Evolutionary conservation across 2,113 vertebrate genomes (phyloP).

Genomic region (Edolisoma coerulescens): DNA sequence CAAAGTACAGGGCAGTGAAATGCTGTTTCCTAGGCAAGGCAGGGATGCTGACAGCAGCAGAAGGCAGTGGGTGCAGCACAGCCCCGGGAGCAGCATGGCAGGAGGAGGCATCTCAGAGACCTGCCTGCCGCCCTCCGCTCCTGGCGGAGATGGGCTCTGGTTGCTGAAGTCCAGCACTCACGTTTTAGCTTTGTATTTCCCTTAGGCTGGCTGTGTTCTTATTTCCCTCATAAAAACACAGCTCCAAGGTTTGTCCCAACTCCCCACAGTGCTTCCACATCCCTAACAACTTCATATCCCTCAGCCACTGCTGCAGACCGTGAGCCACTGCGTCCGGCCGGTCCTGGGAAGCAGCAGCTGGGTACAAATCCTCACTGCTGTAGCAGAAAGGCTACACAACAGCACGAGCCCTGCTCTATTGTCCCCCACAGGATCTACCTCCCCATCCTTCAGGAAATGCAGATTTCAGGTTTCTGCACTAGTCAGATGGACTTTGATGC

Average conservation of each 20-base stretch:
- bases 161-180: neutral
- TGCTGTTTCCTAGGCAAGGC: neutral
- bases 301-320: neutral
- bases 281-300: neutral
- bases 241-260: neutral
- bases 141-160: fast-evolving
- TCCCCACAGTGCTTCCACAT: neutral
- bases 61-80: neutral
- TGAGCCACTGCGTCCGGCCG: fast-evolving
- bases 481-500: neutral
- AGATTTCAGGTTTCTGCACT: neutral
- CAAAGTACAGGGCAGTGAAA: neutral
- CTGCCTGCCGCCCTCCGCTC: neutral
- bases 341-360: neutral
- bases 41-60: neutral
- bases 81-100: fast-evolving
- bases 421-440: neutral
- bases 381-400: neutral
- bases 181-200: neutral
- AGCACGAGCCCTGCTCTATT: neutral
- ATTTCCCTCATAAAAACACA: neutral
- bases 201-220: neutral
- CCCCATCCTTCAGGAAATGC: neutral
- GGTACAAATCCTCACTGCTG: neutral
- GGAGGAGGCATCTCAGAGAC: neutral